Base-by-base conservation (phyloP, 2,888 invertebrate genomes). In the Syrista parreyssii region DNA sequence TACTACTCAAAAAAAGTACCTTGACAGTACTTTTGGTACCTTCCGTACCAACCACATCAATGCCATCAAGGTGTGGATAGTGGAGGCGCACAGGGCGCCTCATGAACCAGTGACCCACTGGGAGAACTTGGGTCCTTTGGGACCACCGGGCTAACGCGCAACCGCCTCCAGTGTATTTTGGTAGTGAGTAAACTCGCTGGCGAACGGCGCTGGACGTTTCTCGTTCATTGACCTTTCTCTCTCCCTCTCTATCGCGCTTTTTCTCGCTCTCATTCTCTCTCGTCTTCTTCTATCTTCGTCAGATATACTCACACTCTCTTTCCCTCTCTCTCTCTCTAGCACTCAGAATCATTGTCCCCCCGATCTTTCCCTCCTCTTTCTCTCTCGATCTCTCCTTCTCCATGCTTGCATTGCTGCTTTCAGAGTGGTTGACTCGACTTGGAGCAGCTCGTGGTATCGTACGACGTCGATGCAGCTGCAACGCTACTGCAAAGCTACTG, bases 21-120 rank as follows among this genome's bases (percentile, higher is more conserved):
- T 55, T 55, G 23, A 55, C 23, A 23, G 23, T 55, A 55, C 23
- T 23, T 23, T 55, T 23, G 23, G 23, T 55, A 55, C 23, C 55
- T 55, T 55, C 15, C 15, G 23, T 55, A 55, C 55, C 55, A 55
- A 23, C 55, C 55, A 23, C 71, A 71, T 71, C 71, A 33, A 31
- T 33, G 71, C 32, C 31, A n/a, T 71, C 32, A 32, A 71, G 71
- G 33, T 31, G 77, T 75, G 71, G 68, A 36, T 35, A 33, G 68
- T 68, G 68, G 68, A 78, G 80, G 78, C 79, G 78, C 33, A 71
- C 73, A 78, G 78, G 75, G 81, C 80, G 79, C 84, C 85, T 83
- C 85, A 84, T 90, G 90, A 88, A 89, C 89, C 88, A 90, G 88
- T 90, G 89, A 90, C 90, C 90, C 89, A 90, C 89, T 90, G 87